Conservation (phyloP, 2,797 vertebrate genomes). For the Simalia tracyae region DNA sequence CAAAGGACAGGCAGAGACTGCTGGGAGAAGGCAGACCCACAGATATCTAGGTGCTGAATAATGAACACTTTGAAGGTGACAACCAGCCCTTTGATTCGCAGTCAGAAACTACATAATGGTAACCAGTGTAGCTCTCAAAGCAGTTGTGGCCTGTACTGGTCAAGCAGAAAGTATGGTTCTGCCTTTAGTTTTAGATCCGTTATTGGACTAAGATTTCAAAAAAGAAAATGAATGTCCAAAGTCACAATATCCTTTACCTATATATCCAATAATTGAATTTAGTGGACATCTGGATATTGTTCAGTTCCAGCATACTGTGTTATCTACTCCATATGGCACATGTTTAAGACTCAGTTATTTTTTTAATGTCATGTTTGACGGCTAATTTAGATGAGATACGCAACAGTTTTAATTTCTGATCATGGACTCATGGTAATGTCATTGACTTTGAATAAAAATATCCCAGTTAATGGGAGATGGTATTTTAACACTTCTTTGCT, state of each 20-base stretch:
- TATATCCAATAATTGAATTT: not conserved
- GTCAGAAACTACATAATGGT: not conserved
- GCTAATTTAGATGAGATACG: not conserved
- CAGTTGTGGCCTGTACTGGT: not conserved
- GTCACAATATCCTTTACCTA: not conserved
- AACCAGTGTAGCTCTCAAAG: not conserved
- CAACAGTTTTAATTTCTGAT: not conserved
- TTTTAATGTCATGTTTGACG: not conserved
- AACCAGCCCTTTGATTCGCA: not conserved
- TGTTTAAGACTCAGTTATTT: not conserved
- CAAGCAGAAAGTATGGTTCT: not conserved
- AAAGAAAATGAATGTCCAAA: not conserved
- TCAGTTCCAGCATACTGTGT: not conserved
- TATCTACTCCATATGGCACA: not conserved
- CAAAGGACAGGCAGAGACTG: not conserved
- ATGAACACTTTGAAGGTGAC: not conserved
- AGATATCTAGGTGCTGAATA: not conserved
- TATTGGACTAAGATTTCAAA: not conserved
- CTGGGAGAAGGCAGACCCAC: not conserved
- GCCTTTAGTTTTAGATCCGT: not conserved
- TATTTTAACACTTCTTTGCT: not conserved
- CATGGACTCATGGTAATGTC: not conserved
- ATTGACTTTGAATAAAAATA: not conserved
- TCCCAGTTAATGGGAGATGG: not conserved
- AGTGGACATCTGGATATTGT: not conserved